A percentile compares a stretch with the other conserved stretches of the same genome.
phyloP scores from a whole-genome alignment of 2,113 vertebrate genomes.

The Ardeotis arabs region DNA sequence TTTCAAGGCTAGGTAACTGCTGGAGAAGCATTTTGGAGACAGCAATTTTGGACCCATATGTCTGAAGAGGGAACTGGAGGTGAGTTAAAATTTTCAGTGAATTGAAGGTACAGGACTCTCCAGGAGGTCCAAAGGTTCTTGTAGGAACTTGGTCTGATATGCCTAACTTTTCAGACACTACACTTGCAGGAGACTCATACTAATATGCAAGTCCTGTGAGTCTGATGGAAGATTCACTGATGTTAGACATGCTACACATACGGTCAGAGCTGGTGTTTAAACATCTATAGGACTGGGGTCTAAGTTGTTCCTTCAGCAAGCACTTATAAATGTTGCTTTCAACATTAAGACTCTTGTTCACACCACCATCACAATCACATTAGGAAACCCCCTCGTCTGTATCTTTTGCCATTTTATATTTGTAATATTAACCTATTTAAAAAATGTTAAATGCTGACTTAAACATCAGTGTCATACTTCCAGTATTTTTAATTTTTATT shows the following conservation, averaged over 20 bases:
- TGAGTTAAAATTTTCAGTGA: not conserved
- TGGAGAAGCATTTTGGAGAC: not conserved
- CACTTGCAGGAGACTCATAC: not conserved
- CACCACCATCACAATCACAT: not conserved
- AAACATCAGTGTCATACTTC: not conserved
- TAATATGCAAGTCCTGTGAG: not conserved
- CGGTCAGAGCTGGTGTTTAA: not conserved
- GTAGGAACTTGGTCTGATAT: not conserved
- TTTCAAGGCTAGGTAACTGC: not conserved
- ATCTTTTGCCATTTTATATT: not conserved
- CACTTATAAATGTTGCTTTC: not conserved
- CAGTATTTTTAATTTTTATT: not conserved
- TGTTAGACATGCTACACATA: not conserved
- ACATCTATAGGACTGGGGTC: not conserved
- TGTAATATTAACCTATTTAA: not conserved
- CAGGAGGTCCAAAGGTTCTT: not conserved
- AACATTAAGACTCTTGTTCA: not conserved
- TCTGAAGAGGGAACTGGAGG: not conserved
- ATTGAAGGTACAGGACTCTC: not conserved
- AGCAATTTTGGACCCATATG: not conserved
- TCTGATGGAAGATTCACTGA: not conserved
- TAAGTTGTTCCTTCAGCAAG: not conserved
- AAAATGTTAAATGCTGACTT: not conserved
- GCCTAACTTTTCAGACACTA: not conserved
- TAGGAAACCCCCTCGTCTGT: not conserved